A percentile compares a stretch with the other conserved stretches of the same genome.
Conservation (phyloP, 2,113 vertebrate species). For the Tautogolabrus adspersus region DNA sequence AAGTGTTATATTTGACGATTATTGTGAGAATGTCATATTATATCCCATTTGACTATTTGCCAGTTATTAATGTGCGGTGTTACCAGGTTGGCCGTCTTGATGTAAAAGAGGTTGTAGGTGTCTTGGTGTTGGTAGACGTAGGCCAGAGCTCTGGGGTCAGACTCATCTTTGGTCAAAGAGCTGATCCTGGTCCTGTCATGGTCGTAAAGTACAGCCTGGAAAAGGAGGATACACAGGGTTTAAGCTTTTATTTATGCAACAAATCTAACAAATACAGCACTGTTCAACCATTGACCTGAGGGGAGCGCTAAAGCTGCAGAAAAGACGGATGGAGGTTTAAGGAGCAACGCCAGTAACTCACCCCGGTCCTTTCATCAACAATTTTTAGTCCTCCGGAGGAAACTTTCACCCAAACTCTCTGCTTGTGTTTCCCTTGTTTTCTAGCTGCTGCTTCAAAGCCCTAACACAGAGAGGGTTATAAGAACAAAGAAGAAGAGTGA, state of each 20-base stretch:
- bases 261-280: not conserved
- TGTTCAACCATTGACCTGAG: not conserved
- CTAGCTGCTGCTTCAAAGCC: constrained; percentile 76
- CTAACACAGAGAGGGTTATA: constrained; percentile 34
- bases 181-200: constrained; percentile 74
- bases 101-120: constrained; percentile 72
- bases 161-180: constrained; percentile 72
- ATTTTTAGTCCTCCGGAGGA: constrained; percentile 77
- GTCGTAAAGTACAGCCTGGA: constrained; percentile 68
- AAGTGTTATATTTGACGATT: too few relatives aligned
- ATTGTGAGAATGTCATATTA: too few relatives aligned
- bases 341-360: constrained; percentile 46
- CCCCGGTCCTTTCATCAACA: constrained; percentile 81
- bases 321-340: too few relatives aligned
- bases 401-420: constrained; percentile 83
- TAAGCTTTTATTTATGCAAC: not conserved
- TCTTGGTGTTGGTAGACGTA: constrained; percentile 72
- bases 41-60: too few relatives aligned
- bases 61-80: not conserved
- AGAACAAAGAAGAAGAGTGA: not conserved
- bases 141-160: constrained; percentile 79
- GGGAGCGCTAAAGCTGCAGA: not conserved
- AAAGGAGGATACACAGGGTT: not conserved
- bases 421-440: constrained; percentile 83
- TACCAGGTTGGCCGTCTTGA: constrained; percentile 78